Evolutionary conservation across 2,888 invertebrate species (phyloP).

Genomic region (Antheraea yamamai): DNA sequence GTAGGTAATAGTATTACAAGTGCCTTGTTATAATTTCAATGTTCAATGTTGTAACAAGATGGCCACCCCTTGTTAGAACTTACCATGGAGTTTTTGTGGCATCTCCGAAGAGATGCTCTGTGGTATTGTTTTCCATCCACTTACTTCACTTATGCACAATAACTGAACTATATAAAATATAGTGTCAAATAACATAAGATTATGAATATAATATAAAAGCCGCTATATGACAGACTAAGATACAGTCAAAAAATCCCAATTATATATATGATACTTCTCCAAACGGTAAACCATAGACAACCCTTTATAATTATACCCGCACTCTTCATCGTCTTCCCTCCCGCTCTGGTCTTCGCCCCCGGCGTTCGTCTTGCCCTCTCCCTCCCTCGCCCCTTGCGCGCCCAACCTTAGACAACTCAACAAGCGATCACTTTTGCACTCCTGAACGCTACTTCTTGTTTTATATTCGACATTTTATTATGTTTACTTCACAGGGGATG

Average conservation of each 20-base stretch:
- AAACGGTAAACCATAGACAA: conserved; percentile 41
- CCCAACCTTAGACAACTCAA: conserved; percentile 75
- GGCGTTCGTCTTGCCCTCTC: conserved; percentile 46
- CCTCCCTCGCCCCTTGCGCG: conserved; percentile 46
- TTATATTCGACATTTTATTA: conserved; percentile 23
- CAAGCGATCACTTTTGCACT: conserved; percentile 71
- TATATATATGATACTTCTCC: conserved; percentile 22
- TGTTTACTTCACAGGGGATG: conserved; percentile 6
- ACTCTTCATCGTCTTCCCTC: conserved; percentile 27
- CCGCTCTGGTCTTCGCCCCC: conserved; percentile 49
- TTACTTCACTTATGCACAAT: too few relatives aligned
- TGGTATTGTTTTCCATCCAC: too few relatives aligned
- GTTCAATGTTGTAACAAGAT: too few relatives aligned
- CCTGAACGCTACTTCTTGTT: conserved; percentile 47
- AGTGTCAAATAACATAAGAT: too few relatives aligned
- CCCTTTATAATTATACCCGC: conserved; percentile 16
- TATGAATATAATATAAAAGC: too few relatives aligned
- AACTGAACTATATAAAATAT: too few relatives aligned
- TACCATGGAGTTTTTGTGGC: too few relatives aligned
- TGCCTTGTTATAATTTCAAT: too few relatives aligned
- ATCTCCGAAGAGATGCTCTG: too few relatives aligned
- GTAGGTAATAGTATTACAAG: too few relatives aligned
- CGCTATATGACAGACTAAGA: not conserved
- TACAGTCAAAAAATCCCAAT: not conserved
- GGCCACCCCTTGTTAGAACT: too few relatives aligned